Evolutionary conservation across 2,888 invertebrate genomes (phyloP).

Genomic region (Tolmerus cingulatus): DNA sequence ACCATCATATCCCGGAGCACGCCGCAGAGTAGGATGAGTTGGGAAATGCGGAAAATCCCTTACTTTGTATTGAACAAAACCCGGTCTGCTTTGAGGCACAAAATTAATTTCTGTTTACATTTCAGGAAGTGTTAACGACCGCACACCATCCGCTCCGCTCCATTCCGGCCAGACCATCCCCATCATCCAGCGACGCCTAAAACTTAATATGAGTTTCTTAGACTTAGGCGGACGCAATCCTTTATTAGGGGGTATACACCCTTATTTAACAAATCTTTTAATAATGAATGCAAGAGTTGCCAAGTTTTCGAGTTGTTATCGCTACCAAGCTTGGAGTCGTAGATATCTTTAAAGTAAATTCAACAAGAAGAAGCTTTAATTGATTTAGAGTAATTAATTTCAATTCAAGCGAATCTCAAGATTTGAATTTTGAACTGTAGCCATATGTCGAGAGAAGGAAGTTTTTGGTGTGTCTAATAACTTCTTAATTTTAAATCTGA

Average conservation of each 20-base stretch:
- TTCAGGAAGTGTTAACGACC: conserved; percentile 8
- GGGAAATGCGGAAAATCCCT: neutral
- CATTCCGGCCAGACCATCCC: neutral
- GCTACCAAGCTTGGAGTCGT: neutral
- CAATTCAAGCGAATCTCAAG: neutral
- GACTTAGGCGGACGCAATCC: neutral
- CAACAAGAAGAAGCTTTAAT: neutral
- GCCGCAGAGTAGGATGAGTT: neutral
- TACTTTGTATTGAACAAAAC: neutral
- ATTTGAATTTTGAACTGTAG: neutral
- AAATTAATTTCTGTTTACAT: conserved; percentile 18
- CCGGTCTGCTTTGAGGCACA: neutral
- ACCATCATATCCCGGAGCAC: neutral
- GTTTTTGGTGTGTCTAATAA: neutral
- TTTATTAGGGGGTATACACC: neutral
- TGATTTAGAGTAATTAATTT: neutral
- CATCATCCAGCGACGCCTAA: neutral
- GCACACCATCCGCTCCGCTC: neutral
- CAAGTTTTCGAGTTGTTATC: neutral
- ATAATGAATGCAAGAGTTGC: neutral
- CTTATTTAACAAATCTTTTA: conserved; percentile 5
- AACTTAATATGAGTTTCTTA: neutral
- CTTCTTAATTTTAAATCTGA: neutral
- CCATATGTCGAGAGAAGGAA: neutral
- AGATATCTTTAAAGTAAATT: neutral